phyloP scores from a whole-genome alignment of 30 jellyfish, hydroid and myxozoan genomes.

The Aurelia aurita region DNA sequence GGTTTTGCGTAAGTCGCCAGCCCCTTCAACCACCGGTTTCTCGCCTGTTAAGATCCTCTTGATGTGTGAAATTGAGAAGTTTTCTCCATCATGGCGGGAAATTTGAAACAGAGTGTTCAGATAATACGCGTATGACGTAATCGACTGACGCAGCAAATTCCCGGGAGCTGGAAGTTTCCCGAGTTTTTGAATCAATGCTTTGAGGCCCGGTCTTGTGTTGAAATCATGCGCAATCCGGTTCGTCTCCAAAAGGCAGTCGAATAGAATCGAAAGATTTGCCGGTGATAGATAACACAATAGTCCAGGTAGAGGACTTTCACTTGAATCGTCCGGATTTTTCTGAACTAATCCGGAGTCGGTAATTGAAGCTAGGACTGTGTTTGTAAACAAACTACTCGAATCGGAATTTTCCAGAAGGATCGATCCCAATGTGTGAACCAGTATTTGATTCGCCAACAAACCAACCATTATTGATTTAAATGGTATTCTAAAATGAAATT shows the following conservation, averaged over 20 bases:
- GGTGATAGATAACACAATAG: slow-evolving; percentile 94
- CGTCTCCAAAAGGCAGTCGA: slow-evolving; percentile 92
- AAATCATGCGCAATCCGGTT: slow-evolving; percentile 90
- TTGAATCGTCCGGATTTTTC: slow-evolving; percentile 84
- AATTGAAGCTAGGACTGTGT: slow-evolving; percentile 79
- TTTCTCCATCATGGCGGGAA: slow-evolving; percentile 97
- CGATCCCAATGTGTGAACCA: slow-evolving; percentile 94
- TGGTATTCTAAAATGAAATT: slow-evolving; percentile 71
- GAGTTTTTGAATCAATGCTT: slow-evolving; percentile 87
- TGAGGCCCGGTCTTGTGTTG: slow-evolving; percentile 95
- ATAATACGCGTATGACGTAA: slow-evolving; percentile 92
- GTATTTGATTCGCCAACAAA: slow-evolving; percentile 89
- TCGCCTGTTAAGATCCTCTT: slow-evolving; percentile 94
- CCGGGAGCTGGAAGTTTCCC: slow-evolving; percentile 91
- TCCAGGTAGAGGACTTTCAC: slow-evolving; percentile 94
- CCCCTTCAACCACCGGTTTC: slow-evolving; percentile 63
- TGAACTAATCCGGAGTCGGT: slow-evolving; percentile 95
- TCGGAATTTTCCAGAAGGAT: slow-evolving; percentile 95
- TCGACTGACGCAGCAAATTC: slow-evolving; percentile 92
- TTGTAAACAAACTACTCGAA: slow-evolving; percentile 69
- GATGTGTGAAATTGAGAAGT: slow-evolving; percentile 91
- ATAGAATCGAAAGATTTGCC: slow-evolving; percentile 82
- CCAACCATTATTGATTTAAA: slow-evolving; percentile 93
- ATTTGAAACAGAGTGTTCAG: slow-evolving; percentile 94
- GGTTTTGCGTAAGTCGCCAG: slow-evolving; percentile 52